These are phyloP conservation scores for Hypotaenidia okinawae DNA, from an alignment of 2,797 vertebrate species.

Conservation along the genomic window DNA sequence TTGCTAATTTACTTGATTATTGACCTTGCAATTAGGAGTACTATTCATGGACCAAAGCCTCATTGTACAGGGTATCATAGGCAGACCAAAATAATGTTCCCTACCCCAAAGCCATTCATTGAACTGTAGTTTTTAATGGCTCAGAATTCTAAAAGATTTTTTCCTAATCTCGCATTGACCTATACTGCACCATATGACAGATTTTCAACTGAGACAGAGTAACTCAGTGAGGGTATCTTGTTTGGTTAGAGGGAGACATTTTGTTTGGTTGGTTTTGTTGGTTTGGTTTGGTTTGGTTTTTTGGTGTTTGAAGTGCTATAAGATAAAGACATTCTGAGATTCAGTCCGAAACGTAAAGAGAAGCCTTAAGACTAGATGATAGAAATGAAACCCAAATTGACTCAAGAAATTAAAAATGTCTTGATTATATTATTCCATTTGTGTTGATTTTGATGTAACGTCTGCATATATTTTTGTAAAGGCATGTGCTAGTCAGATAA, in stretches of 20 bases:
- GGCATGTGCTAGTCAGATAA: background rate
- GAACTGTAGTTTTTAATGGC: background rate
- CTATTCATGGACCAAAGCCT: background rate
- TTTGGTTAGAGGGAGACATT: fast-evolving
- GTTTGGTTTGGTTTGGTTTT: background rate
- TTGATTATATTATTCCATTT: background rate
- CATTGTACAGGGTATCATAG: background rate
- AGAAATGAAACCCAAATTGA: background rate
- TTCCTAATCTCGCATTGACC: background rate
- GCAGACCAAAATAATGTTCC: background rate
- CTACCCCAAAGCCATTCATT: background rate
- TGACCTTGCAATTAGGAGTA: background rate
- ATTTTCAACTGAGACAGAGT: background rate
- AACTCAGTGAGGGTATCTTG: background rate
- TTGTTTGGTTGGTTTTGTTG: background rate
- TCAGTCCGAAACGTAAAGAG: background rate
- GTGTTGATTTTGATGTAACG: background rate
- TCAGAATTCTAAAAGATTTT: background rate
- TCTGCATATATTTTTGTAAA: background rate
- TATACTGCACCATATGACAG: background rate
- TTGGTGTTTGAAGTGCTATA: background rate
- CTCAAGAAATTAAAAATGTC: background rate
- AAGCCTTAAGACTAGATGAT: background rate
- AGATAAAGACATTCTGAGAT: background rate
- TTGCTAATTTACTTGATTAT: background rate